Evolutionary conservation across 1,140 invertebrate genomes (phyloP).

Genomic region (Belonocnema kinseyi): DNA sequence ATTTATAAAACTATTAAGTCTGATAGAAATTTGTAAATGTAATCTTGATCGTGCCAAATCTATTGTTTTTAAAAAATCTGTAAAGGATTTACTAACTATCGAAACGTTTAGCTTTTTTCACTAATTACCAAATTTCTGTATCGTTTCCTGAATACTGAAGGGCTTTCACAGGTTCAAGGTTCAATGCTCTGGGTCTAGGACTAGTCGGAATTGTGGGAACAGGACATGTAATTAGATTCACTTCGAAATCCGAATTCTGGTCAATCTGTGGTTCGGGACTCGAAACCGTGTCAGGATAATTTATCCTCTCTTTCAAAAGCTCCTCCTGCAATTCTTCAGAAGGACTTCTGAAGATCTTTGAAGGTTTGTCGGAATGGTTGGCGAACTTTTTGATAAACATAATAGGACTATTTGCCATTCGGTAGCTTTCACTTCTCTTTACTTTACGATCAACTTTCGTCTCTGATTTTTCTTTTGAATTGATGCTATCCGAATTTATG

Average conservation of each 20-base stretch:
- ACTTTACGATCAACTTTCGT: constrained; percentile 74
- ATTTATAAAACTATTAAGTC: not conserved
- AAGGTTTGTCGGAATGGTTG: constrained; percentile 57
- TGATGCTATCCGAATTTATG: constrained; percentile 22
- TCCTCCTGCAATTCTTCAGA: constrained; percentile 77
- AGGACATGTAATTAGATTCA: constrained; percentile 55
- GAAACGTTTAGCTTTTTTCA: too few species aligned
- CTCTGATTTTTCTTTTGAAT: constrained; percentile 34
- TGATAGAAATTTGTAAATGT: not conserved
- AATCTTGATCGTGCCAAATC: not conserved
- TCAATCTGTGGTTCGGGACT: constrained; percentile 71
- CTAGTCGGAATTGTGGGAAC: constrained; percentile 57
- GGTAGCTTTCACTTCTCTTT: constrained; percentile 90
- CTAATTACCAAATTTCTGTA: constrained; percentile 85
- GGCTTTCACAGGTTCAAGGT: constrained; percentile 69
- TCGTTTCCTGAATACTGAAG: constrained; percentile 79
- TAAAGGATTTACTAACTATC: too few species aligned
- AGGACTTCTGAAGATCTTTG: constrained; percentile 71
- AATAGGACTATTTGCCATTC: constrained; percentile 85
- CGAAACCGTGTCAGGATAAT: constrained; percentile 81
- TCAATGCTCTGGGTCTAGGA: constrained; percentile 68
- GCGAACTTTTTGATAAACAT: constrained; percentile 76
- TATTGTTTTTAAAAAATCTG: too few species aligned
- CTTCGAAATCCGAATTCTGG: constrained; percentile 55
- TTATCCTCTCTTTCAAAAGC: constrained; percentile 80